Evolutionary conservation across 2,888 invertebrate genomes (phyloP).

Genomic region (Pharmacophagus antenor): DNA sequence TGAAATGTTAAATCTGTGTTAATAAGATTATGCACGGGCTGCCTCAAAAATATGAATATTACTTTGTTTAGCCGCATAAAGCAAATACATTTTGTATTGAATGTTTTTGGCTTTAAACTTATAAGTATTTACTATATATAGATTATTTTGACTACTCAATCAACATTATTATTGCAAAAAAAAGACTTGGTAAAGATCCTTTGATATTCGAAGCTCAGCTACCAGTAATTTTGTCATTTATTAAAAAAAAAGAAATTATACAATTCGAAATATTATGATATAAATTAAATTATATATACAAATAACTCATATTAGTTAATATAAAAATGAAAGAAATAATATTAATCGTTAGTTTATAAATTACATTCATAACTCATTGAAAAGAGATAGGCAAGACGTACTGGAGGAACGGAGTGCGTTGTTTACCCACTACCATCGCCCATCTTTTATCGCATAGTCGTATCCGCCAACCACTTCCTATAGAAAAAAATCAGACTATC

Average conservation of each 20-base stretch:
- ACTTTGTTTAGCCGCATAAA: background rate
- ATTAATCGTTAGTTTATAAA: background rate
- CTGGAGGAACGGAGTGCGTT: constrained; percentile 38
- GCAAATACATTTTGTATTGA: background rate
- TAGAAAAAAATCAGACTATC: constrained; percentile 55
- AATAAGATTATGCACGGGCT: background rate
- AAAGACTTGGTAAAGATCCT: no score
- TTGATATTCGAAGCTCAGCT: no score
- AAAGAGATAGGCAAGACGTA: constrained; percentile 20
- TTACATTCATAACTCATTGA: constrained; percentile 1
- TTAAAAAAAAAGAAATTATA: no score
- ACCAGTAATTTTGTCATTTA: no score
- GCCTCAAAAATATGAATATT: no score
- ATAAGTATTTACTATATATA: no score
- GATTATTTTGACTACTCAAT: no score
- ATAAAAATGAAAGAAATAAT: background rate
- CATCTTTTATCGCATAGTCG: constrained; percentile 52
- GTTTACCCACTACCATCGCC: constrained; percentile 48
- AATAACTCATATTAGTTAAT: no score
- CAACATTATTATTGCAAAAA: no score
- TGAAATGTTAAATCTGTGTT: no score
- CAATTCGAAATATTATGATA: no score
- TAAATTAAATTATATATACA: no score
- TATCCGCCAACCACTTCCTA: constrained; percentile 74
- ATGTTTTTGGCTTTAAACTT: background rate